Percentiles rank a stretch among this genome's conserved stretches.
Evolutionary conservation across 2,797 vertebrate species (phyloP).

Genomic region (Nothura maculosa): DNA sequence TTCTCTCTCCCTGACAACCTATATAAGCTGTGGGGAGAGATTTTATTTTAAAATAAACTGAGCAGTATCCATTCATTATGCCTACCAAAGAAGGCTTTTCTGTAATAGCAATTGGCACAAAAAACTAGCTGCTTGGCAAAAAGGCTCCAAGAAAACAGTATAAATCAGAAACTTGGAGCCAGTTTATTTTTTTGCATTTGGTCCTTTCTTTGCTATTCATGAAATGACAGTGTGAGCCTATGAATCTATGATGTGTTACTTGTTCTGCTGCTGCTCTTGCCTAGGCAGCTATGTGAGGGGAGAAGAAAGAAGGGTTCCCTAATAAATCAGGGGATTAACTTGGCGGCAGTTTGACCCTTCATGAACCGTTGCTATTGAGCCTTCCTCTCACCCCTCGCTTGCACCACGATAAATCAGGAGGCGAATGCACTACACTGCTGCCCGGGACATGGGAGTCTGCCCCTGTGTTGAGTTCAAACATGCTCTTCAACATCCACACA

Average conservation of each 20-base stretch:
- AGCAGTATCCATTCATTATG: slow-evolving; percentile 10
- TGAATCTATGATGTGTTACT: slow-evolving; percentile 46
- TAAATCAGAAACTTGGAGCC: slow-evolving; percentile 56
- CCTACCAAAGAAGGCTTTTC: slow-evolving; percentile 56
- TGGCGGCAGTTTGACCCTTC: neutral
- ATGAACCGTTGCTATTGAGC: neutral
- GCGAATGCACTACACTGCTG: neutral
- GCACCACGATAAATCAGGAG: neutral
- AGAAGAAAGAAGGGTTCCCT: slow-evolving; percentile 14
- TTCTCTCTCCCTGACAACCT: neutral
- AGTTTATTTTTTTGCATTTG: neutral
- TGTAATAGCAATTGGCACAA: slow-evolving; percentile 58
- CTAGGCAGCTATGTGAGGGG: neutral
- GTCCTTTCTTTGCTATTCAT: slow-evolving; percentile 39
- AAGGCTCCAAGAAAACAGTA: slow-evolving; percentile 23
- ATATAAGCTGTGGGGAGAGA: neutral
- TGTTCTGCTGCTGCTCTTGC: slow-evolving; percentile 29
- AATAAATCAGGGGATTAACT: slow-evolving; percentile 2
- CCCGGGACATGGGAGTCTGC: fast-evolving
- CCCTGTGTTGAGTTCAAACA: fast-evolving
- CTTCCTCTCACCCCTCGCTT: fast-evolving
- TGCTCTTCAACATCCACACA: fast-evolving
- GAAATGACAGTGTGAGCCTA: slow-evolving; percentile 42
- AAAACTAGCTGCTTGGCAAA: slow-evolving; percentile 64
- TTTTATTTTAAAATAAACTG: slow-evolving; percentile 39